Evolutionary conservation across 2,113 vertebrate genomes (phyloP).

Genomic region (Xiphias gladius): DNA sequence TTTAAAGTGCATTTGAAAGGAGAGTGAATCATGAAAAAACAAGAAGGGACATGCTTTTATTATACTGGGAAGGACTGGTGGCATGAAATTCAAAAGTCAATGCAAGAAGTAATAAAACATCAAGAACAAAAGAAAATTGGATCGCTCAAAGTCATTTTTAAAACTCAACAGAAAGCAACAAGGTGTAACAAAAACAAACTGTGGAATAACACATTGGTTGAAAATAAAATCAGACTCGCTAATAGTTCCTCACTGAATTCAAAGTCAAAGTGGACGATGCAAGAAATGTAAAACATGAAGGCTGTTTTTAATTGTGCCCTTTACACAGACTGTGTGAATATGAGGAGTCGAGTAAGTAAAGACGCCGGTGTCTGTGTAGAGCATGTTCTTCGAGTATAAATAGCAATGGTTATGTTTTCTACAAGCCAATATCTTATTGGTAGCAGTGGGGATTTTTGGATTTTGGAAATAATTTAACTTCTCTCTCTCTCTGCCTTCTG

Average conservation of each 20-base stretch:
- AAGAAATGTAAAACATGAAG: slow-evolving; percentile 4
- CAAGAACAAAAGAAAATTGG: neutral
- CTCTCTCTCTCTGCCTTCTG: slow-evolving; percentile 55
- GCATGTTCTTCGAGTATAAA: neutral
- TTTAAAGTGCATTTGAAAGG: neutral
- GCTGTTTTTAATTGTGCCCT: slow-evolving; percentile 47
- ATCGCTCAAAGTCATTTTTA: neutral
- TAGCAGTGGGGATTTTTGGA: slow-evolving; percentile 20
- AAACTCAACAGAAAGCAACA: slow-evolving; percentile 1
- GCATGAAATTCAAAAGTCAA: neutral
- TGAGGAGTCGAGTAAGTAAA: slow-evolving; percentile 44
- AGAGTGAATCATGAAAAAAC: slow-evolving; percentile 15
- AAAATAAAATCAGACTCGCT: slow-evolving; percentile 33
- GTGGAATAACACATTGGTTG: neutral
- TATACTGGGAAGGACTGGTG: neutral
- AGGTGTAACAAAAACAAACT: slow-evolving; percentile 16
- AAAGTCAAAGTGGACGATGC: slow-evolving; percentile 43
- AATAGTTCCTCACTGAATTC: slow-evolving; percentile 24
- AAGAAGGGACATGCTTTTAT: neutral
- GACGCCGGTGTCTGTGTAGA: slow-evolving; percentile 6
- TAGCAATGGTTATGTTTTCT: slow-evolving; percentile 1
- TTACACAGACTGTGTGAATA: slow-evolving; percentile 8
- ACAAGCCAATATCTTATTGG: neutral
- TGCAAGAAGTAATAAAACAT: neutral
- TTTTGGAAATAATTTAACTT: slow-evolving; percentile 22